phyloP scores from a whole-genome alignment of 2,888 invertebrate genomes.

The Xestoiulus laeticollis region DNA sequence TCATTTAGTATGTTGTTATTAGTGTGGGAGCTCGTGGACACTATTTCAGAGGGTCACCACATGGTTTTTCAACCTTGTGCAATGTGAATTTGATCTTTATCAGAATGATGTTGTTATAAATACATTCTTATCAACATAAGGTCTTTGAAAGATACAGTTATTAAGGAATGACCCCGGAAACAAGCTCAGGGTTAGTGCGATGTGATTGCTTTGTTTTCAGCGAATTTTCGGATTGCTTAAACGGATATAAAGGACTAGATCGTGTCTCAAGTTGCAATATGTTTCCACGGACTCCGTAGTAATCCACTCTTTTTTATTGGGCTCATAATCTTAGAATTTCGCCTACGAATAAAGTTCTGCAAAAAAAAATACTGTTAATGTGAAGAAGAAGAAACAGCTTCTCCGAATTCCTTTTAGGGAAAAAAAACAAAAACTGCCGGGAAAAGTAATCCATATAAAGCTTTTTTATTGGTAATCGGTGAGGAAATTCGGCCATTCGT shows the following conservation, averaged over 20 bases:
- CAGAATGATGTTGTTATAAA: too few relatives aligned
- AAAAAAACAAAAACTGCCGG: background rate
- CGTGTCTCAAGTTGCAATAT: constrained; percentile 2
- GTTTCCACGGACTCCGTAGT: background rate
- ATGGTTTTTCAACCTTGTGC: too few relatives aligned
- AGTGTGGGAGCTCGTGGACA: too few relatives aligned
- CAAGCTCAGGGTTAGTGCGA: background rate
- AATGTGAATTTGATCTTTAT: too few relatives aligned
- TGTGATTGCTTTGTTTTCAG: background rate
- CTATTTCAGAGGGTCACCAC: too few relatives aligned
- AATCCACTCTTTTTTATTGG: constrained; percentile 16
- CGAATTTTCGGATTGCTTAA: background rate
- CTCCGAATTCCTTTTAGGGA: background rate
- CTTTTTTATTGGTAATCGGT: constrained; percentile 16
- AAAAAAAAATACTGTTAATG: too few relatives aligned
- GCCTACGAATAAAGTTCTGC: too few relatives aligned
- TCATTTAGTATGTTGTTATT: too few relatives aligned
- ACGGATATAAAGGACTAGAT: background rate
- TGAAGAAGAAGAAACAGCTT: background rate
- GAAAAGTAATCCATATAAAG: background rate
- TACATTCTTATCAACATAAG: too few relatives aligned
- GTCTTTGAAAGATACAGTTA: background rate
- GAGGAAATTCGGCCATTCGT: background rate
- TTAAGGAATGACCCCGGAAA: too few relatives aligned
- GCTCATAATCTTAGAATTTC: background rate